Percentiles rank a stretch among this genome's conserved stretches.
Evolutionary conservation across 2,888 invertebrate species (phyloP).

Genomic region (Ectemnius continuus): DNA sequence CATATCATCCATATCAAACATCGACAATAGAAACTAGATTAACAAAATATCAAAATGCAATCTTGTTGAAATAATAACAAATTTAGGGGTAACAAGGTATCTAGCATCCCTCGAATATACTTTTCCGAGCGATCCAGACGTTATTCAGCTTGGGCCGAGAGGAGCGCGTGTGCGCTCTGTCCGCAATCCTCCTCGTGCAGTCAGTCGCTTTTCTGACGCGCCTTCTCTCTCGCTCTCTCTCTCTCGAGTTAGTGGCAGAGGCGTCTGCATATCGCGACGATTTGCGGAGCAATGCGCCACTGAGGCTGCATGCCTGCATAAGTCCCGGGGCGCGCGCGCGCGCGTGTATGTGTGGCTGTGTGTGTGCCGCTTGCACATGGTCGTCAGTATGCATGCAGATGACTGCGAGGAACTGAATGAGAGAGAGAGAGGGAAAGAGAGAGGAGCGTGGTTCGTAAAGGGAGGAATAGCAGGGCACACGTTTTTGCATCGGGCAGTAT

Average conservation of each 20-base stretch:
- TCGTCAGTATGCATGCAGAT: neutral
- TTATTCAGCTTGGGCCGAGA: neutral
- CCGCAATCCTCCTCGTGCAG: neutral
- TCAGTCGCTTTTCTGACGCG: neutral
- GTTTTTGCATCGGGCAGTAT: constrained; percentile 69
- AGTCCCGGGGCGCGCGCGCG: neutral
- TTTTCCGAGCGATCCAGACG: neutral
- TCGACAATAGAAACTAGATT: too few relatives aligned
- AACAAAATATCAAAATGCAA: too few relatives aligned
- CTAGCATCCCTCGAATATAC: neutral
- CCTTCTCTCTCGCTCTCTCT: constrained; percentile 12
- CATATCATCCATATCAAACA: too few relatives aligned
- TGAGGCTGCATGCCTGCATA: neutral
- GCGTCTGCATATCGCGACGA: constrained; percentile 13
- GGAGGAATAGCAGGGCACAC: constrained; percentile 43
- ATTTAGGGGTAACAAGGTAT: too few relatives aligned
- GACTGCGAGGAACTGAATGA: neutral
- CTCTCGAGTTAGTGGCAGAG: constrained; percentile 13
- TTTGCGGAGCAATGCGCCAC: constrained; percentile 29
- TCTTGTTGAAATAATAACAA: too few relatives aligned
- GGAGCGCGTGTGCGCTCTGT: neutral
- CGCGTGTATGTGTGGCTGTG: neutral
- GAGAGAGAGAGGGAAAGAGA: constrained; percentile 28
- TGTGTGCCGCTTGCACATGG: too few relatives aligned
- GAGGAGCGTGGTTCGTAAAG: constrained; percentile 32